These are phyloP conservation scores for Microctenopoma lineatum DNA, from an alignment of 2,797 vertebrate species.

Conservation along the genomic window DNA sequence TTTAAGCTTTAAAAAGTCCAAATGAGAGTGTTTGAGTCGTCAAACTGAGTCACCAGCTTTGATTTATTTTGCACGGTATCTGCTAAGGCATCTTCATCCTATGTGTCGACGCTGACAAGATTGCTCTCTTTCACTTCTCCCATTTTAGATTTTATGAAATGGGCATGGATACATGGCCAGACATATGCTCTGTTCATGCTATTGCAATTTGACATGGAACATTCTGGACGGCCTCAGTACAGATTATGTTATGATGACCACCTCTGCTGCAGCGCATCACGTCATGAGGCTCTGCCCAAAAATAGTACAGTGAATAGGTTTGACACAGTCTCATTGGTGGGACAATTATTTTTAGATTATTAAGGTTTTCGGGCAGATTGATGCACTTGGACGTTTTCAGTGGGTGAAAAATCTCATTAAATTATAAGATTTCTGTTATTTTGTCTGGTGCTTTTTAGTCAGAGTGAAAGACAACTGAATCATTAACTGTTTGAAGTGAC, in stretches of 20 bases:
- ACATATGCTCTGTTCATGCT: constrained; percentile 21
- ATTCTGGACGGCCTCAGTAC: constrained; percentile 36
- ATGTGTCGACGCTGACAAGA: constrained; percentile 5
- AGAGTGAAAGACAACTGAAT: constrained; percentile 40
- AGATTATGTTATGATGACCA: constrained; percentile 56
- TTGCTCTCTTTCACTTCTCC: not conserved
- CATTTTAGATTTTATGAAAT: constrained; percentile 11
- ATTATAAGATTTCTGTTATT: constrained; percentile 45
- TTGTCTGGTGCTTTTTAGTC: constrained; percentile 37
- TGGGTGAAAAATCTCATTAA: constrained; percentile 51
- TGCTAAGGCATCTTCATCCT: constrained; percentile 31
- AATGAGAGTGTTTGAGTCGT: constrained; percentile 52
- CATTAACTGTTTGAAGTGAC: constrained; percentile 60
- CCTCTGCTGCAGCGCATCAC: constrained; percentile 41
- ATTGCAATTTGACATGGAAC: constrained; percentile 39
- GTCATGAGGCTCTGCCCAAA: constrained; percentile 43
- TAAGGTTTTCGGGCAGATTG: constrained; percentile 51
- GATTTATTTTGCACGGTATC: constrained; percentile 43
- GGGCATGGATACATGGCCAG: constrained; percentile 3
- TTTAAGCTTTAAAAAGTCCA: constrained; percentile 46
- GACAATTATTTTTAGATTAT: constrained; percentile 60
- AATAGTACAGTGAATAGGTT: constrained; percentile 47
- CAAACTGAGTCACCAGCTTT: constrained; percentile 49
- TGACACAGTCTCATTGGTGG: constrained; percentile 39
- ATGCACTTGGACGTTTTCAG: constrained; percentile 45